Evolutionary conservation across 2,113 vertebrate genomes (phyloP), one percentile per base, ranked within the genome.

Genomic region (Atherinomorus stipes): DNA sequence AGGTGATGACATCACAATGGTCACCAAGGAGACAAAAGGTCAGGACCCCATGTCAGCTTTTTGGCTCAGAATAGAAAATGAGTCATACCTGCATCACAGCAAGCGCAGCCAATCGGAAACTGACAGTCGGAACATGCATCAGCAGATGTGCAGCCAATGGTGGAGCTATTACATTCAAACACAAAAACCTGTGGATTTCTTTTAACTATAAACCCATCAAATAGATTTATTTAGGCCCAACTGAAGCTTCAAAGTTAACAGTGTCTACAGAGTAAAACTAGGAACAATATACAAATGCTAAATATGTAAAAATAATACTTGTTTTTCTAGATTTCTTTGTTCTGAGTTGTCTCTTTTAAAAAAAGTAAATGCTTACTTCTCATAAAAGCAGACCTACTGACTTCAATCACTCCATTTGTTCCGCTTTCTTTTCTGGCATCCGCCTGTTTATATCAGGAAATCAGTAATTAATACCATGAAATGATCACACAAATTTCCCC

Each of bases 21-120:
- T 90, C 85, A 80, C 88, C 85, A 82, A 31, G 86, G 88, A 77
- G 73, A 89, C 52, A 3, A 84, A 89, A 89, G 89, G 86, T 89
- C 86, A 83, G 5, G 70, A 68, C 72, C 80, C 53, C 21, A 23
- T 65, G 74, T 78, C 69, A 47, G 63, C 64, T 61, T 61, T 65
- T 18, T 28, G 40, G 60, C 80, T 87, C 70, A 86, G 79, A 90
- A 89, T 85, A 88, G 85, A 85, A 23, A 58, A 83, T 90, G 90
- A 91, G 79, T 91, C 90, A 91, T 25, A 22, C 50, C 40, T 78
- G 84, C 85, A 74, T 87, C 89, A 64, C 45, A 54, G 26, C 62
- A 11, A 4, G 26, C 1, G 2, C 42, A 28, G 54, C 87, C 80
- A 89, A 74, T 90, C 72, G 4, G 60, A 51, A 25, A 64, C 60